Evolutionary conservation across 2,888 invertebrate species (phyloP).

Genomic region (Agrotis exclamationis): DNA sequence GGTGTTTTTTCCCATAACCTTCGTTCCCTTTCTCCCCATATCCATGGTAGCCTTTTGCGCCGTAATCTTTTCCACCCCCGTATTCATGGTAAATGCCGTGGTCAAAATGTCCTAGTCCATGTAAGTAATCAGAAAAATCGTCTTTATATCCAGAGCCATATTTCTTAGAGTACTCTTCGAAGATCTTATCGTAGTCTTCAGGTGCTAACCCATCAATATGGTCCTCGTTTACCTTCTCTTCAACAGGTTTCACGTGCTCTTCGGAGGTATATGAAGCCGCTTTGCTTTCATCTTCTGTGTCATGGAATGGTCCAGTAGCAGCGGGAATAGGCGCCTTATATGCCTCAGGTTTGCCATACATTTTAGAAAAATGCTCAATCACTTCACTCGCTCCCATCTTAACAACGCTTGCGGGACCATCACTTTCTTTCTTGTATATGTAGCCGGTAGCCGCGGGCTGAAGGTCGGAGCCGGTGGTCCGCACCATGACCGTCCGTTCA

Average conservation of each 20-base stretch:
- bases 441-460: conserved; percentile 92
- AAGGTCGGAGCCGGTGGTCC: conserved; percentile 91
- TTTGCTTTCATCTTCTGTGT: conserved; percentile 77
- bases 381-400: conserved; percentile 87
- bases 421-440: conserved; percentile 88
- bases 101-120: conserved; percentile 76
- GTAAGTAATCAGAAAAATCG: conserved; percentile 81
- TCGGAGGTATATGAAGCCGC: conserved; percentile 76
- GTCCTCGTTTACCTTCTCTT: conserved; percentile 76
- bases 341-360: conserved; percentile 80
- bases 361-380: conserved; percentile 83
- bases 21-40: conserved; percentile 89
- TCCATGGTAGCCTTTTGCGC: conserved; percentile 82
- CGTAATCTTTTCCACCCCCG: conserved; percentile 85
- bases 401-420: conserved; percentile 87
- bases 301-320: conserved; percentile 76
- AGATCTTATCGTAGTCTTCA: conserved; percentile 81
- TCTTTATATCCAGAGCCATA: conserved; percentile 78
- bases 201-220: conserved; percentile 78
- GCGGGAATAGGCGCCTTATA: conserved; percentile 79
- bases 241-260: conserved; percentile 81
- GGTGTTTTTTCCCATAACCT: conserved; percentile 87
- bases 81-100: conserved; percentile 77
- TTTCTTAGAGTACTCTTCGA: conserved; percentile 78
- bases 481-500: conserved; percentile 90